A percentile compares a stretch with the other conserved stretches of the same genome.
These are phyloP conservation scores for Danionella cerebrum DNA, from an alignment of 2,113 vertebrate genomes.

Conservation along the genomic window DNA sequence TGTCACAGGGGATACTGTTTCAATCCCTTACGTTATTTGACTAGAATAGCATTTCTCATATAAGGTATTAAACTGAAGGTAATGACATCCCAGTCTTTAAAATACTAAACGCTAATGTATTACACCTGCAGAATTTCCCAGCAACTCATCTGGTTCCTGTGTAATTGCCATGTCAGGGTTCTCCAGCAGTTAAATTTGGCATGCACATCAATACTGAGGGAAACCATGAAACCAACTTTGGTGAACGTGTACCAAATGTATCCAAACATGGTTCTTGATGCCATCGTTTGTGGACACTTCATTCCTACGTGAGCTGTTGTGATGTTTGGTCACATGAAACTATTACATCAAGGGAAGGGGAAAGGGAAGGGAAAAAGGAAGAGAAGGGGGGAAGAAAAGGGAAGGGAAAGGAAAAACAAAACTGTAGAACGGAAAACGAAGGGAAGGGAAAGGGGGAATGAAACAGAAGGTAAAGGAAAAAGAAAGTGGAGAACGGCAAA, in stretches of 20 bases:
- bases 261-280: not conserved
- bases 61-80: not conserved
- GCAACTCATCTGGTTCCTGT: not conserved
- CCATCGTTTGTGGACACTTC: too few species aligned
- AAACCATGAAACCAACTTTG: not conserved
- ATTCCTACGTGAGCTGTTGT: too few species aligned
- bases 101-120: not conserved
- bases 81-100: not conserved
- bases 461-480: too few species aligned
- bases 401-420: too few species aligned
- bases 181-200: not conserved
- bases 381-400: too few species aligned
- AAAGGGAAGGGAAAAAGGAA: too few species aligned
- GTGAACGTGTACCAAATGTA: not conserved
- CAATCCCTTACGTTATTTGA: slow-evolving; percentile 5
- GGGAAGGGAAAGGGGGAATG: too few species aligned
- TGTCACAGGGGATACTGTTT: slow-evolving; percentile 2
- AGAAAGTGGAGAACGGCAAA: too few species aligned
- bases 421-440: too few species aligned
- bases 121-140: not conserved
- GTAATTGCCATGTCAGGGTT: not conserved
- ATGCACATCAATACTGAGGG: not conserved
- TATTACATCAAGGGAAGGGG: too few species aligned
- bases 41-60: not conserved
- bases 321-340: too few species aligned